Base-by-base conservation (phyloP, 2,797 vertebrate species). In the Nannoperca australis region DNA sequence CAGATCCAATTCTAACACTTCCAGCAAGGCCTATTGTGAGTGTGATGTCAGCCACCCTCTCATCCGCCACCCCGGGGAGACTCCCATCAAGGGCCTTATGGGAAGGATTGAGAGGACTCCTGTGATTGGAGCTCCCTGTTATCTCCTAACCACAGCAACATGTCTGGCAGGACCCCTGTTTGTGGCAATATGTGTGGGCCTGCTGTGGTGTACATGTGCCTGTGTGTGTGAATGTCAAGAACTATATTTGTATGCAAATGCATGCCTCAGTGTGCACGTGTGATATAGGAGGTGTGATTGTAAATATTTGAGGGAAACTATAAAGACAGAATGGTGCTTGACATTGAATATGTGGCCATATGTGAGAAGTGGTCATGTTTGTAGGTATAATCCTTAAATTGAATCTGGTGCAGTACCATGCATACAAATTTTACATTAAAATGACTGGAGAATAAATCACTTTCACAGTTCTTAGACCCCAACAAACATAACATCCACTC, bases 81-180 rank as follows among this genome's bases (percentile, higher is more conserved):
- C 56, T 65, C 67, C 66, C 76, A 58, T 71, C 70, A 74, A 73
- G 70, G 76, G 53, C 87, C 77, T 82, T 54, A 58, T 70, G 80
- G 85, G 73, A 80, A 71, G 79, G 75, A 79, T 66, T 49, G 77
- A 86, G 73, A 78, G 80, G 59, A 82, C 73, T 72, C 64, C 76
- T 76, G 68, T 75, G 77, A 91, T 76, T 89, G 84, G 85, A 88
- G 85, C 80, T 55, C 84, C 72, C 72, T 81, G 84, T 92, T 94
- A 93, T 94, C 92, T 88, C 76, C 75, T 42, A 55, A 72, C 56
- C 12, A 54, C 91, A 92, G 91, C 80, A 79, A 75, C 83, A 77
- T 34, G 60, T 58, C 83, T 90, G 85, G 85, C 87, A 85, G 63
- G 60, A 79, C 49, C 73, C 40, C 71, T 62, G 58, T 60, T 73